A percentile compares a stretch with the other conserved stretches of the same genome.
Conservation (phyloP, 2,113 vertebrate species). For the Chunga burmeisteri region DNA sequence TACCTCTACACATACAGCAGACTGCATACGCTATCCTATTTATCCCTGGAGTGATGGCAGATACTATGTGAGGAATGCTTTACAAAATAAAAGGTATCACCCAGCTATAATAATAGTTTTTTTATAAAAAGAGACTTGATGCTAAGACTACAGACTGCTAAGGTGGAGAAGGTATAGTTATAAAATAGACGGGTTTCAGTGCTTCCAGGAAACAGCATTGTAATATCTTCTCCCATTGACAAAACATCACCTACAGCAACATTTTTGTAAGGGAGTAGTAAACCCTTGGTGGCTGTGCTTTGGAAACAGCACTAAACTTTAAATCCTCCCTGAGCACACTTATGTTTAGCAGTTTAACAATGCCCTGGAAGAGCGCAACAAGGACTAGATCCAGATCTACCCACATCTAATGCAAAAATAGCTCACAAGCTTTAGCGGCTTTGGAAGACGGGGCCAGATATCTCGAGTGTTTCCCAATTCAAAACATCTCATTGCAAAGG, state of each 20-base stretch:
- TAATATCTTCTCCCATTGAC: not conserved
- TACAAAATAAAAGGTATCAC: not conserved
- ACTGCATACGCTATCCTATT: not conserved
- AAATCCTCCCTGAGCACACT: not conserved
- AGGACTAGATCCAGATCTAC: not conserved
- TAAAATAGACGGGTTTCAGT: not conserved
- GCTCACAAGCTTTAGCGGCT: not conserved
- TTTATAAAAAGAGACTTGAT: not conserved
- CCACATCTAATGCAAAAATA: not conserved
- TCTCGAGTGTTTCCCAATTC: not conserved
- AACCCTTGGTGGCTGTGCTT: not conserved
- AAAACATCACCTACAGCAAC: not conserved
- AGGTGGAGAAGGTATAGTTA: not conserved
- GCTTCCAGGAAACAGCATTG: not conserved
- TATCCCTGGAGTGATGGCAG: not conserved
- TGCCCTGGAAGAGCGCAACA: not conserved
- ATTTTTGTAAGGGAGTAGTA: not conserved
- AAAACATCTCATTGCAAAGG: not conserved
- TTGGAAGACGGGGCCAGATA: not conserved
- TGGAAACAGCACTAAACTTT: not conserved
- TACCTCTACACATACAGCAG: not conserved
- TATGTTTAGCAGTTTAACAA: not conserved
- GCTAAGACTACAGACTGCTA: not conserved
- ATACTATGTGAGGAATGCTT: not conserved
- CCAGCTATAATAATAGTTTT: not conserved